phyloP scores from a whole-genome alignment of 2,113 vertebrate species.

The Bungarus multicinctus region DNA sequence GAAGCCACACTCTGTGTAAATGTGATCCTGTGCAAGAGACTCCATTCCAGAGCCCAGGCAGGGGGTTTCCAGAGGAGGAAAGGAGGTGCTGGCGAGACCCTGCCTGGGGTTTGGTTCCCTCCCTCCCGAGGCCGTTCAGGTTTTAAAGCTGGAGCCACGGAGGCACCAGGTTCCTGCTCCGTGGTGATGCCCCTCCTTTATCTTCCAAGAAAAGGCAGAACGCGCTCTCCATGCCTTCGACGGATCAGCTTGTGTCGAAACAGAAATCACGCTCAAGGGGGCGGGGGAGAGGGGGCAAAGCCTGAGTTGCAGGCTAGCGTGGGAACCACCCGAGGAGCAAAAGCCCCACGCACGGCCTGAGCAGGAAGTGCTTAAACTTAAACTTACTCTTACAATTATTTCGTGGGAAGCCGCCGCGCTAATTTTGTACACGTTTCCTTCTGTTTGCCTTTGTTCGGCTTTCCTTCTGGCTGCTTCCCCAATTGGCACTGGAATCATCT shows the following conservation, averaged over 20 bases:
- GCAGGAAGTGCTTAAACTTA: constrained; percentile 47
- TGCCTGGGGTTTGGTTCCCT: too few relatives aligned
- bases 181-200: not conserved
- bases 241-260: constrained; percentile 21
- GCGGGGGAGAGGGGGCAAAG: constrained; percentile 13
- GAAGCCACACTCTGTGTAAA: not conserved
- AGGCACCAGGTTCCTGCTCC: not conserved
- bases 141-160: not conserved
- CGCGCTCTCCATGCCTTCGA: not conserved
- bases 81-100: not conserved
- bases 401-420: constrained; percentile 5
- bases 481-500: not conserved
- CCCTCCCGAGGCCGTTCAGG: not conserved
- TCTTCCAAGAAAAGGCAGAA: not conserved
- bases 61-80: too few relatives aligned
- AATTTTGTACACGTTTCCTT: not conserved
- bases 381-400: not conserved
- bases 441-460: not conserved
- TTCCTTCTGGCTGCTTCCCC: not conserved
- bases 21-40: not conserved
- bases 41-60: not conserved
- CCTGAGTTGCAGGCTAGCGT: constrained; percentile 8
- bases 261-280: constrained; percentile 34
- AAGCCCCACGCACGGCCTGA: constrained; percentile 9
- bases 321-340: constrained; percentile 48